Base-by-base conservation (phyloP, 2,888 invertebrate species). In the Epirrhoe tristata region DNA sequence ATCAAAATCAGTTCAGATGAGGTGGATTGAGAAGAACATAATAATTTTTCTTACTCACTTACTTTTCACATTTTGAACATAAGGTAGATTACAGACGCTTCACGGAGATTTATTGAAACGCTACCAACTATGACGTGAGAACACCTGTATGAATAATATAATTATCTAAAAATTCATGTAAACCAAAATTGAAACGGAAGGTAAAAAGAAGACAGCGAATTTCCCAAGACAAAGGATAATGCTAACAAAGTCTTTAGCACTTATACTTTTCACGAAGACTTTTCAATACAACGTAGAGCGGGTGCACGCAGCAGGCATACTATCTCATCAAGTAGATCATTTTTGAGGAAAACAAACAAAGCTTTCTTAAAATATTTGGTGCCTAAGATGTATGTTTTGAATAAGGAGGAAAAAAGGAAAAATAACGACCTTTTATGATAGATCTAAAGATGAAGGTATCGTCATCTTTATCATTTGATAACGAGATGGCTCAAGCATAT, bases 21-120 rank as follows among this genome's bases (percentile, higher is more conserved):
- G 4, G 12, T 12, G 12, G 2, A 43, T 43, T 12, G 39, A 43
- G 12, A 43, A 12, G 39, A 12, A 43, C 39, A 43, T 1, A 43
- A 10, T 3, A 10, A 39, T 10, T 3, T 43, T 12, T 12, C 12
- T n/a, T n/a, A n/a, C n/a, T n/a, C n/a, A n/a, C n/a, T n/a, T n/a
- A 12, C 39, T 12, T 12, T 43, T 43, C 39, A 12, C 12, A 43
- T 43, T 43, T 43, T 43, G 12, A 43, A 12, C 12, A 43, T 43
- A 43, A 43, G 8, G 5, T 43, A 34, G 7, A 34, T 43, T 43
- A 2, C 2, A 12, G 39, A 56, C 63, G 65, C 63, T 65, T 67
- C 60, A 56, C 61, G 17, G 39, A 57, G 65, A 69, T 58, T 31
- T 59, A 64, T 62, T 51, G 65, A 16, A 57, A 60, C 56, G 56